phyloP scores from a whole-genome alignment of 2,797 vertebrate genomes.

The Carapus acus region DNA sequence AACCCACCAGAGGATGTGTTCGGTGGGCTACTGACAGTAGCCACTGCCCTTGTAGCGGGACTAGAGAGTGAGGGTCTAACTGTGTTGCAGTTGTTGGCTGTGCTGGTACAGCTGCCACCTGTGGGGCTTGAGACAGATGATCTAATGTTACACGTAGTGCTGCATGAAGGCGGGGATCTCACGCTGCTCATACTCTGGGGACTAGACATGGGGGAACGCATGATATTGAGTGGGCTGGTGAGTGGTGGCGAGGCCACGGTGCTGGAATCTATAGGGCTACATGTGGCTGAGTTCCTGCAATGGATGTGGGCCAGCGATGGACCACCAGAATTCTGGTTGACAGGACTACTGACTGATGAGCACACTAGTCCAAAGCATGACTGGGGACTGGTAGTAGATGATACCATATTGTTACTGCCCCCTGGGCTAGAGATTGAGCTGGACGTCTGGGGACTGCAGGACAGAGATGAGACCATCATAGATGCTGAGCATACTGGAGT shows the following conservation, averaged over 20 bases:
- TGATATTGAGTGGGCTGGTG: slow-evolving; percentile 90
- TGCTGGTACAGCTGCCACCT: slow-evolving; percentile 66
- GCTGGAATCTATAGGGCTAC: slow-evolving; percentile 88
- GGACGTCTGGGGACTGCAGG: slow-evolving; percentile 81
- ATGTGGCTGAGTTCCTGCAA: slow-evolving; percentile 80
- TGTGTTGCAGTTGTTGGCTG: slow-evolving; percentile 75
- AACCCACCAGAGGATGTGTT: slow-evolving; percentile 78
- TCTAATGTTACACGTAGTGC: slow-evolving; percentile 76
- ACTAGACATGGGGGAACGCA: slow-evolving; percentile 95
- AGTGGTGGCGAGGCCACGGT: slow-evolving; percentile 89
- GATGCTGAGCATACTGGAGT: slow-evolving; percentile 74
- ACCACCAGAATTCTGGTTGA: slow-evolving; percentile 79
- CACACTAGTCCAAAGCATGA: slow-evolving; percentile 80
- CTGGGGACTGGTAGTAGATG: slow-evolving; percentile 85
- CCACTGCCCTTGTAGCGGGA: slow-evolving; percentile 78
- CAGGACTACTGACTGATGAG: slow-evolving; percentile 79
- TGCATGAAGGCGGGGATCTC: slow-evolving; percentile 89
- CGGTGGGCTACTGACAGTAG: slow-evolving; percentile 85
- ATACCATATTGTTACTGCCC: slow-evolving; percentile 85
- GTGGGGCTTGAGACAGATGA: slow-evolving; percentile 92
- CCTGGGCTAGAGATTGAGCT: slow-evolving; percentile 87
- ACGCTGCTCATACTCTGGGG: slow-evolving; percentile 88
- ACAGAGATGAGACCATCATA: slow-evolving; percentile 79
- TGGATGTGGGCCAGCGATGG: slow-evolving; percentile 79
- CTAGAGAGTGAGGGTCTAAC: slow-evolving; percentile 86